Evolutionary conservation across 2,888 invertebrate genomes (phyloP).

Genomic region (Perizoma flavofasciatum): DNA sequence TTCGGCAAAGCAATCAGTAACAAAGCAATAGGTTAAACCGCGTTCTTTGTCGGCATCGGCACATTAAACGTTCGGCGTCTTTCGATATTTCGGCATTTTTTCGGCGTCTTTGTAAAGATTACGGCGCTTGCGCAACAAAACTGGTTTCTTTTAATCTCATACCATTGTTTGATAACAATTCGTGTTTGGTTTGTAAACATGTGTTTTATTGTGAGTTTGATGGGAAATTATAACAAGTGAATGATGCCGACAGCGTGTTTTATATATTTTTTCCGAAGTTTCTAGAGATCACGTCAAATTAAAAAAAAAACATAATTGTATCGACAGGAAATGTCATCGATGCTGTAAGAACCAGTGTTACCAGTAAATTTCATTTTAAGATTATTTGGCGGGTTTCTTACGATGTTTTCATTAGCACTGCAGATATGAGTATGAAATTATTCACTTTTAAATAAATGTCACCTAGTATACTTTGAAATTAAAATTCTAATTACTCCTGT

Average conservation of each 20-base stretch:
- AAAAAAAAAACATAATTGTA: no score
- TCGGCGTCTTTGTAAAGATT: slow-evolving; percentile 51
- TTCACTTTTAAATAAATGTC: no score
- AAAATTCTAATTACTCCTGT: slow-evolving; percentile 19
- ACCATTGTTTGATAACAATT: slow-evolving; percentile 56
- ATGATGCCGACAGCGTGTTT: slow-evolving; percentile 18
- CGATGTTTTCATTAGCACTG: no score
- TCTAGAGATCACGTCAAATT: no score
- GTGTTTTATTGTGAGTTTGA: slow-evolving; percentile 38
- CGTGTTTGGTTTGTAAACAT: slow-evolving; percentile 62
- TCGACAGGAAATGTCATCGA: no score
- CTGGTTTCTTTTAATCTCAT: slow-evolving; percentile 56
- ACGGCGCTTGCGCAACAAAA: slow-evolving; percentile 60
- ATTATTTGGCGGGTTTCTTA: no score
- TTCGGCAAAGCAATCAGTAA: slow-evolving; percentile 51
- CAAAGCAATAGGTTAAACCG: slow-evolving; percentile 38
- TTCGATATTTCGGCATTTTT: slow-evolving; percentile 45
- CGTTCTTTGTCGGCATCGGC: slow-evolving; percentile 39
- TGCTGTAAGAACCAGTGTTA: no score
- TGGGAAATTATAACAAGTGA: slow-evolving; percentile 28
- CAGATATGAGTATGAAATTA: no score
- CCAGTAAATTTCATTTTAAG: no score
- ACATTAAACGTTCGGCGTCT: slow-evolving; percentile 29
- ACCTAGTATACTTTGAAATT: slow-evolving; percentile 2
- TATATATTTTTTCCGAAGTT: background rate